Conservation (phyloP, 2,113 vertebrate genomes). For the Caloenas nicobarica region DNA sequence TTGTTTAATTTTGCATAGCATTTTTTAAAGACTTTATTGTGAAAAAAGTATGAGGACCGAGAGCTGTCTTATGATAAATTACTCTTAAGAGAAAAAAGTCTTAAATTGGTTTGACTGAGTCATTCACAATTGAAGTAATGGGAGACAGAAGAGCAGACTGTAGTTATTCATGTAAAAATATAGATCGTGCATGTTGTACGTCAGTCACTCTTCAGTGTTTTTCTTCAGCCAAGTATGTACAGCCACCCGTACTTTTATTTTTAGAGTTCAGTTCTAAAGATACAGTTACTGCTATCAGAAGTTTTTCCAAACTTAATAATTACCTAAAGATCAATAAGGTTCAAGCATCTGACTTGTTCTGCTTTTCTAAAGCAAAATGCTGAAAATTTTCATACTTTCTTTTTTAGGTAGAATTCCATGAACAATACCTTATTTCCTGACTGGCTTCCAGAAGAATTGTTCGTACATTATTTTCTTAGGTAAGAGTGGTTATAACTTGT, state of each 20-base stretch:
- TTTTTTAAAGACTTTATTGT: background rate
- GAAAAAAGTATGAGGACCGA: background rate
- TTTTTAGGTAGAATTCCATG: constrained; percentile 66
- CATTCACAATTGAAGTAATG: background rate
- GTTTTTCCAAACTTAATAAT: constrained; percentile 13
- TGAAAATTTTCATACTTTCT: constrained; percentile 7
- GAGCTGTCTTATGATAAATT: background rate
- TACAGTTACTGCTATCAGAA: background rate
- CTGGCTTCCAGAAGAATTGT: constrained; percentile 36
- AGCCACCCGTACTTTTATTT: constrained; percentile 53
- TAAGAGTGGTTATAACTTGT: constrained; percentile 60
- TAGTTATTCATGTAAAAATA: background rate
- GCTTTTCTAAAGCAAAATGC: constrained; percentile 29
- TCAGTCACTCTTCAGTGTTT: background rate
- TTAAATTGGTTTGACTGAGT: background rate
- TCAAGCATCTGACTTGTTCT: background rate
- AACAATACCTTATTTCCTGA: constrained; percentile 53
- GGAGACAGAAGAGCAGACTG: background rate
- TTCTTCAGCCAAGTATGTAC: constrained; percentile 9
- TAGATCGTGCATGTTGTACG: background rate
- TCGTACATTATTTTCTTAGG: constrained; percentile 57
- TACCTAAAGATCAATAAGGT: background rate
- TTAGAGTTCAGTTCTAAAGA: constrained; percentile 24
- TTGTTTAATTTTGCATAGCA: constrained; percentile 43
- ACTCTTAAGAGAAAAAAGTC: background rate